Conservation (phyloP, 2,113 vertebrate species). For the Caranx melampygus region DNA sequence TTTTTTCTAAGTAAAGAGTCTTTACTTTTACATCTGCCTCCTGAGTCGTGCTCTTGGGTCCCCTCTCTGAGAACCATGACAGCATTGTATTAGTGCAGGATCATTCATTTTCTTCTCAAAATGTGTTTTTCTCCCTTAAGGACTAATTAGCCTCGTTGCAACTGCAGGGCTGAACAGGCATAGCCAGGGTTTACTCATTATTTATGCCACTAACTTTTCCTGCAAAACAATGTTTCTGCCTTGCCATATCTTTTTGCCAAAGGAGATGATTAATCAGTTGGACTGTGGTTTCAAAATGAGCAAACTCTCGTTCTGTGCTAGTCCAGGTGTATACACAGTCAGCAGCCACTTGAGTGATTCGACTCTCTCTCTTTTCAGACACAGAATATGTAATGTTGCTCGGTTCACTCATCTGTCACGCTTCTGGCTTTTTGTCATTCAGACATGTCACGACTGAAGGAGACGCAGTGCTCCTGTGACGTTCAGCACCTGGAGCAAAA, state of each 20-base stretch:
- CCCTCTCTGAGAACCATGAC: not conserved
- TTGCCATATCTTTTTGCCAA: constrained; percentile 45
- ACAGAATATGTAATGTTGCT: not conserved
- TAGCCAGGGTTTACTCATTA: constrained; percentile 63
- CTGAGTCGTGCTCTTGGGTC: constrained; percentile 1
- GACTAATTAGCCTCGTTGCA: constrained; percentile 74
- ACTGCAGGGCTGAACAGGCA: constrained; percentile 65
- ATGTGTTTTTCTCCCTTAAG: constrained; percentile 74
- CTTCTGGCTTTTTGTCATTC: not conserved
- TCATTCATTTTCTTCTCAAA: constrained; percentile 67
- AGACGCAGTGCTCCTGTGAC: not conserved
- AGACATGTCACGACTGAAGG: not conserved
- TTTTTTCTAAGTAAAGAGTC: too few relatives aligned
- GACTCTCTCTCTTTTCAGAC: constrained; percentile 2
- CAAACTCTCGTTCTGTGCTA: constrained; percentile 22
- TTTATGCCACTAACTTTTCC: constrained; percentile 67
- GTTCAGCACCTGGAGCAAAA: constrained; percentile 1
- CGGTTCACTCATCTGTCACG: not conserved
- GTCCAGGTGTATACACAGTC: constrained; percentile 49
- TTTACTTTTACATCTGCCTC: not conserved
- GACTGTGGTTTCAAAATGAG: constrained; percentile 35
- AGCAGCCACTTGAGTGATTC: constrained; percentile 8
- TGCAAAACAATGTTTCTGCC: constrained; percentile 41
- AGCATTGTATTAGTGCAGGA: constrained; percentile 52
- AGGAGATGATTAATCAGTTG: constrained; percentile 58